These are phyloP conservation scores for Trypoxylon attenuatum DNA, from an alignment of 2,888 invertebrate species.

Conservation along the genomic window DNA sequence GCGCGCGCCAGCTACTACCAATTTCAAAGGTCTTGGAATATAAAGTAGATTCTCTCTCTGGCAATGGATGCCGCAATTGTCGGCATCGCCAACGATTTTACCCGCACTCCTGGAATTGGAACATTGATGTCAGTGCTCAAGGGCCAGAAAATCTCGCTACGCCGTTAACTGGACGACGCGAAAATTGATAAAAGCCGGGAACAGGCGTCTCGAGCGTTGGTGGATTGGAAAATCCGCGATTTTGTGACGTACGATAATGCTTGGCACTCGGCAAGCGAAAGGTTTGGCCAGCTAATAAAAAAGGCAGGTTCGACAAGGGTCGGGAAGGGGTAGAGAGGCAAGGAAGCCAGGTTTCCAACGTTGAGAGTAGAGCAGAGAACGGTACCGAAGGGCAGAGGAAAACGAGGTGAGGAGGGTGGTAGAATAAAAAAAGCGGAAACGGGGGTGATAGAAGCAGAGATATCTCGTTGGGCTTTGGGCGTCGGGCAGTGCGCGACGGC, in stretches of 20 bases:
- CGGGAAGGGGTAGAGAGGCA: neutral
- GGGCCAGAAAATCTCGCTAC: neutral
- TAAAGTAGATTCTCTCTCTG: neutral
- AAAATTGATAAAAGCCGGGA: conserved; percentile 14
- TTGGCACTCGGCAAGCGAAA: conserved; percentile 45
- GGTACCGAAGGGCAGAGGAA: neutral
- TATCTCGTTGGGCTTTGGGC: conserved; percentile 54
- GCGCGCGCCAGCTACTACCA: too few species aligned
- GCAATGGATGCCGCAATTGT: neutral
- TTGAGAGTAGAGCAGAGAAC: neutral
- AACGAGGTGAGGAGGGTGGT: conserved; percentile 11
- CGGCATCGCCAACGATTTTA: too few species aligned
- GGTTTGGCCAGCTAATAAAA: conserved; percentile 53
- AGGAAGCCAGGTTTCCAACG: too few species aligned
- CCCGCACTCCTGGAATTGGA: too few species aligned
- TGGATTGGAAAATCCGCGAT: conserved; percentile 40
- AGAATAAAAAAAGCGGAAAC: neutral
- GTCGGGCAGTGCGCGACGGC: too few species aligned
- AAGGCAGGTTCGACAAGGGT: conserved; percentile 13
- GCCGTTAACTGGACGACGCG: too few species aligned
- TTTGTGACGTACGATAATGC: conserved; percentile 46
- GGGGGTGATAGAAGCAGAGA: conserved; percentile 23
- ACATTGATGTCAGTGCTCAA: too few species aligned
- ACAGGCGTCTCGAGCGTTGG: conserved; percentile 9
- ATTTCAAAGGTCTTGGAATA: neutral